These are phyloP conservation scores for Microtus obscurus DNA, from an alignment of 2,797 vertebrate genomes.

Conservation along the genomic window DNA sequence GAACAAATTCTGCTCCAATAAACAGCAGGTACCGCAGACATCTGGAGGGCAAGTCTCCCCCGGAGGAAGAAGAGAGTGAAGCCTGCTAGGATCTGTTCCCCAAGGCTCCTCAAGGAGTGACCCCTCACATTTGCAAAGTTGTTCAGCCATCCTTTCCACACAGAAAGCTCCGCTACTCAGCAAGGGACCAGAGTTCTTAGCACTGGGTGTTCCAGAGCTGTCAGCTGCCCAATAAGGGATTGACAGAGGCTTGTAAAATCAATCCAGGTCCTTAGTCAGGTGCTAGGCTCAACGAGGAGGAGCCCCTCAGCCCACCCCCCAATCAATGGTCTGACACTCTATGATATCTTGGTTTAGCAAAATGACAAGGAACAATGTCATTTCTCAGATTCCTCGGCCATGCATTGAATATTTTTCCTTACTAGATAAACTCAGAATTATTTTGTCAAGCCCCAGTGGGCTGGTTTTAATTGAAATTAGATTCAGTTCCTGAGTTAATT, in stretches of 20 bases:
- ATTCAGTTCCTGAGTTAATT: conserved; percentile 2
- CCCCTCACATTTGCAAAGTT: neutral
- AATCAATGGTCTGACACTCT: neutral
- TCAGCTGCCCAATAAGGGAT: neutral
- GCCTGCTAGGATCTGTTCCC: neutral
- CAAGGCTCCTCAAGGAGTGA: neutral
- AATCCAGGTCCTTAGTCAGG: neutral
- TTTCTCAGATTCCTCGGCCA: neutral
- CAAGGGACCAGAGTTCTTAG: too few species aligned
- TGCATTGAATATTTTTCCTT: neutral
- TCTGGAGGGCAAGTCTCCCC: too few species aligned
- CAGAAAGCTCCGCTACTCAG: neutral
- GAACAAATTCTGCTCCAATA: neutral
- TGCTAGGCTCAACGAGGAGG: neutral
- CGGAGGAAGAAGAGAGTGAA: neutral
- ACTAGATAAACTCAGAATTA: conserved; percentile 26
- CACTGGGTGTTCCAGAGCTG: neutral
- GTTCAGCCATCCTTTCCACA: neutral
- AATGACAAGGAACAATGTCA: neutral
- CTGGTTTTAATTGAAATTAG: conserved; percentile 17
- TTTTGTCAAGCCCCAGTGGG: conserved; percentile 9
- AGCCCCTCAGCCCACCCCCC: neutral
- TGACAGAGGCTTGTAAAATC: neutral
- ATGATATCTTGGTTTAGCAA: neutral
- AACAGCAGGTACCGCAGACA: neutral